Evolutionary conservation across 2,888 invertebrate species (phyloP).

Genomic region (Lymantria monacha): DNA sequence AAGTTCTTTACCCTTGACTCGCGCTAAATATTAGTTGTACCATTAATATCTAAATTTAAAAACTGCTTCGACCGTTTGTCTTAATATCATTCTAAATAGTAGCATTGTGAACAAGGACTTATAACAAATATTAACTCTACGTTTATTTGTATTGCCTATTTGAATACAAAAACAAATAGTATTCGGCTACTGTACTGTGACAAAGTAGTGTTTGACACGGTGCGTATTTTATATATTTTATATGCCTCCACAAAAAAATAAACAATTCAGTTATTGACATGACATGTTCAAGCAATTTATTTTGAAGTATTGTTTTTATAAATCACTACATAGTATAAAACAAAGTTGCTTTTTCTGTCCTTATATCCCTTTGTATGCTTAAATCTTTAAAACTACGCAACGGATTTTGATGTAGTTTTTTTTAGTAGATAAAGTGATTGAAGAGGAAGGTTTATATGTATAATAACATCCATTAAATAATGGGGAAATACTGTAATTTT

Average conservation of each 20-base stretch:
- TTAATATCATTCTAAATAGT: conserved; percentile 33
- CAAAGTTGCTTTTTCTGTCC: too few relatives aligned
- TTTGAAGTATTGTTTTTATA: conserved; percentile 20
- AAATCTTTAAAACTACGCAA: too few relatives aligned
- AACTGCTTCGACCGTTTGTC: conserved; percentile 46
- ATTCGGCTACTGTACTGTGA: conserved; percentile 17
- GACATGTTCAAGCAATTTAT: conserved; percentile 16
- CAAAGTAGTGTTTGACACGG: conserved; percentile 11
- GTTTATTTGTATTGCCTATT: conserved; percentile 33
- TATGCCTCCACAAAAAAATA: conserved; percentile 22
- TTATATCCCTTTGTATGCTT: too few relatives aligned
- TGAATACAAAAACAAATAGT: conserved; percentile 19
- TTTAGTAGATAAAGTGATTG: too few relatives aligned
- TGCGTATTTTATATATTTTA: conserved; percentile 17
- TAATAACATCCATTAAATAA: too few relatives aligned
- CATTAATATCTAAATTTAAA: conserved; percentile 9
- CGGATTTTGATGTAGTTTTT: too few relatives aligned
- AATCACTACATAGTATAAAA: too few relatives aligned
- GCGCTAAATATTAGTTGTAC: too few relatives aligned
- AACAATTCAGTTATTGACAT: conserved; percentile 24
- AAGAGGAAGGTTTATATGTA: too few relatives aligned
- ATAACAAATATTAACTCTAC: conserved; percentile 35
- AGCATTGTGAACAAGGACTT: conserved; percentile 20
- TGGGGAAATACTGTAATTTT: too few relatives aligned
- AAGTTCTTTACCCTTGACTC: too few relatives aligned